Conservation (phyloP, 2,888 invertebrate genomes). For the Eupithecia pulchellata region DNA sequence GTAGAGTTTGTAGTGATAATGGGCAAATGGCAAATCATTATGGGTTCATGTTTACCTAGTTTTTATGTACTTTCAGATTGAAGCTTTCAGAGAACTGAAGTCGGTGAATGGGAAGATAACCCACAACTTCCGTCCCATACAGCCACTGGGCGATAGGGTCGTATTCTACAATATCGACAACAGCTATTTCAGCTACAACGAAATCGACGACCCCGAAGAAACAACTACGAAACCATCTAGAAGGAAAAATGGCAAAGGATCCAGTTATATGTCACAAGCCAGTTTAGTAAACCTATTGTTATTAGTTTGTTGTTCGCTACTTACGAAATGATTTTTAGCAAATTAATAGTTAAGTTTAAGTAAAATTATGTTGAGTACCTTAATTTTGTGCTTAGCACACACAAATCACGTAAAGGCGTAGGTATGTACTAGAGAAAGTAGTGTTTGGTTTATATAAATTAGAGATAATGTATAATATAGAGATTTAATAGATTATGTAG, state of each 20-base stretch:
- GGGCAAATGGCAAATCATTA: no score
- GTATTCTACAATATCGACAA: conserved; percentile 86
- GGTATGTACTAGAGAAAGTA: background rate
- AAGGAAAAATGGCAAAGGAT: conserved; percentile 59
- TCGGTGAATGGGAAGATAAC: conserved; percentile 88
- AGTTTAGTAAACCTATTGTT: conserved; percentile 20
- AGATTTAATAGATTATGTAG: conserved; percentile 4
- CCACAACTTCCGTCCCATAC: conserved; percentile 93
- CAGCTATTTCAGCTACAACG: conserved; percentile 76
- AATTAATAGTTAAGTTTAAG: background rate
- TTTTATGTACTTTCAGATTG: conserved; percentile 84
- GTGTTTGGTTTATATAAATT: conserved; percentile 2
- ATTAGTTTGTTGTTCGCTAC: conserved; percentile 11
- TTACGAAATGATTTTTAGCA: conserved; percentile 18
- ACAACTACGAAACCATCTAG: conserved; percentile 49
- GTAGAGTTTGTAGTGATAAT: no score
- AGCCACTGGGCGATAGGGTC: conserved; percentile 89
- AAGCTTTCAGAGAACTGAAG: conserved; percentile 88
- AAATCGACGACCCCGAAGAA: conserved; percentile 69
- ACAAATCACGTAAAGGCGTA: background rate
- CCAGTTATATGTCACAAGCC: conserved; percentile 28
- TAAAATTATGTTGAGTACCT: background rate
- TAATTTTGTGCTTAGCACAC: conserved; percentile 3
- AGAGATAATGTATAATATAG: background rate
- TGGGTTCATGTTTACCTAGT: background rate